Base-by-base conservation (phyloP, 2,113 vertebrate species). In the Oceanodroma tethys region DNA sequence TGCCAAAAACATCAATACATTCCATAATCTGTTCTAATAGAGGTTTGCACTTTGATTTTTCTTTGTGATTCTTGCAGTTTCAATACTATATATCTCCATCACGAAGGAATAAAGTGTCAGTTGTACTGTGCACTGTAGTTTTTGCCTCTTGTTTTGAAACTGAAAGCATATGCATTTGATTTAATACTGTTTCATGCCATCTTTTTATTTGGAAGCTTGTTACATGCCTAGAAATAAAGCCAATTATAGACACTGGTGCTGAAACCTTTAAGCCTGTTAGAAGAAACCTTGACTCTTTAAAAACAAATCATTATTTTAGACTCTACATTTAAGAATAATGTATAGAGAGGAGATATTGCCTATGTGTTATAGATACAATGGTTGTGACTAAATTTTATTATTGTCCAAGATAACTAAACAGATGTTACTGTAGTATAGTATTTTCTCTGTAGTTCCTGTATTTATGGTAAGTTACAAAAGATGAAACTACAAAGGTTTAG, bases 71-170 rank as follows among this genome's bases (percentile, higher is more conserved):
- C 96, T 91, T 96, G 95, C 91, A 90, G 68, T 97, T 97, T 94
- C 92, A 73, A 59, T 94, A 74, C 76, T 97, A 89, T 98, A 90
- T 98, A 93, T 95, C 90, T 83, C 79, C 88, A 82, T 97, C 95
- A 97, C 6, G 10, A 97, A 97, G 93, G 96, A 98, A 98, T 98
- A 98, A 98, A 98, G 94, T 97, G 94, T 98, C 97, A 96, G 70
- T 95, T 97, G 96, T 98, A 96, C 94, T 78, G 67, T 97, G 95
- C 30, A 25, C 55, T 75, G 50, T 91, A 80, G 48, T 95, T 67
- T 38, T 73, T 92, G 58, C 95, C 86, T 95, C 71, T 93, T 95
- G 68, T 95, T 97, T 91, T 79, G 79, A 86, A 85, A 91, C 45
- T 67, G 60, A 71, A 92, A 82, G 34, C n/a, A 1, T 25, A 9